Evolutionary conservation across 2,113 vertebrate genomes (phyloP).

Genomic region (Erythrolamprus reginae): DNA sequence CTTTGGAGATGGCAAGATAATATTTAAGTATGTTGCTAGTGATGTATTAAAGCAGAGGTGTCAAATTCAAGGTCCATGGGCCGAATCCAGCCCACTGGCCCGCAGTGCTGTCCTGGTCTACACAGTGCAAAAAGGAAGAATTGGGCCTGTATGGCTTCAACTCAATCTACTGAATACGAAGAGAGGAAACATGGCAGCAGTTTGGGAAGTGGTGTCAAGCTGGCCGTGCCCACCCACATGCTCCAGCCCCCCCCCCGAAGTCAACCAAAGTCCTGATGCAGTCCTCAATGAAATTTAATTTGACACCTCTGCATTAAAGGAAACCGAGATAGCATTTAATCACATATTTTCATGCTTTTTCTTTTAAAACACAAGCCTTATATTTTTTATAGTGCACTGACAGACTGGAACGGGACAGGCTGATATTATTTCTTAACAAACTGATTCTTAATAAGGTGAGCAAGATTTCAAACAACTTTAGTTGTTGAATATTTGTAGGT

Average conservation of each 20-base stretch:
- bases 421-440: constrained; percentile 96
- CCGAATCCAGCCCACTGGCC: too few species aligned
- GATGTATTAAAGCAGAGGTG: background rate
- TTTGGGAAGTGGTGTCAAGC: too few species aligned
- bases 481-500: background rate
- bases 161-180: too few species aligned
- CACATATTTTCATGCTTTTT: background rate
- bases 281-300: too few species aligned
- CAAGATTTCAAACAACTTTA: background rate
- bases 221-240: too few species aligned
- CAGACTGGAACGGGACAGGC: constrained; percentile 89
- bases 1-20: background rate
- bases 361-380: background rate
- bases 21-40: background rate
- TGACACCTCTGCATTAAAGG: background rate
- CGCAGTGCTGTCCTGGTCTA: too few species aligned
- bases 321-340: background rate
- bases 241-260: too few species aligned
- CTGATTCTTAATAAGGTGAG: constrained; percentile 93
- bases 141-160: too few species aligned
- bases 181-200: too few species aligned
- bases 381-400: constrained; percentile 82
- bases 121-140: too few species aligned
- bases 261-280: too few species aligned
- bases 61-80: too few species aligned